Base-by-base conservation (phyloP, 92 coral and sea anemone species). In the Porites divaricata region DNA sequence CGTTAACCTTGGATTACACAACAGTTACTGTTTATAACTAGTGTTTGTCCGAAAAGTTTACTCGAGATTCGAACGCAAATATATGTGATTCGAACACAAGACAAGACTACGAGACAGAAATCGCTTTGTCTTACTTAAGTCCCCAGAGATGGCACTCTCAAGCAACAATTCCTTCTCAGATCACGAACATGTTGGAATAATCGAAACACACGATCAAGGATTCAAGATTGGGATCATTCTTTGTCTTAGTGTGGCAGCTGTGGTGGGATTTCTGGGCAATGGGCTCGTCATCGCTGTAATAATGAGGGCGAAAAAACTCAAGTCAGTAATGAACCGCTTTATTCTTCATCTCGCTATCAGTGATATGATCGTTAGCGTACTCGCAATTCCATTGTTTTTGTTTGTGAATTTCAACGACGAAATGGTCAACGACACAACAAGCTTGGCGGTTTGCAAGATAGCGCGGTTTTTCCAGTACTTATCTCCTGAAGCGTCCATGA, bases 261-360 rank as follows among this genome's bases (percentile, higher is more conserved):
- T 88, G 16, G 77, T 94, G 15, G 98, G 98, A n/a, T 81, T 87
- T 19, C n/a, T 89, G 0, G 98, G 98, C 2, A 94, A 94, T 68
- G 86, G 77, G 19, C 90, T 94, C 17, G 90, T 94, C 2, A 88
- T 94, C 6, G 93, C 89, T 5, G 95, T 94, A 2, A 92, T 94
- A 11, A 41, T 88, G 51, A 86, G 91, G 71, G 94, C 95, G 24
- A 90, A 93, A 54, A 94, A 94, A 77, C 75, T 94, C 25, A 93
- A 92, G 0, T 92, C 98, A 13, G 98, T 94, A 26, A 94, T 94
- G 98, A 94, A 94, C 73, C 98, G 98, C n/a, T 94, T 94, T 58
- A 89, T 94, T 41, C 79, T 94, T 1, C 98, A 94, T 76, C 87
- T 94, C 52, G 98, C 98, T 0, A 70, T 94, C 45, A 91, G 98